Evolutionary conservation across 2,888 invertebrate genomes (phyloP), one percentile per base, ranked within the genome.

Genomic region (Apodemia duryi): DNA sequence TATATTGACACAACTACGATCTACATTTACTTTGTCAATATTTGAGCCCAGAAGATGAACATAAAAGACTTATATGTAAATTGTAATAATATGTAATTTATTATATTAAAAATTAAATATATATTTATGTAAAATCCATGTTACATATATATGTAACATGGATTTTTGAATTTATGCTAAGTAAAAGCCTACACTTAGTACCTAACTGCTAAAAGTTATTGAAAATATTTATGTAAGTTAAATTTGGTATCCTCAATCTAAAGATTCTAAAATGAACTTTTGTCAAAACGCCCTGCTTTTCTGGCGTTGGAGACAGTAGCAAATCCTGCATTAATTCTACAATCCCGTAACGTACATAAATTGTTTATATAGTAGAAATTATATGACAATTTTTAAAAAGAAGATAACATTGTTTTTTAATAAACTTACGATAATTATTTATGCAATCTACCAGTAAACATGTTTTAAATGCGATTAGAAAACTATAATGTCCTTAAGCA

Each of bases 201-300:
- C 10, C 11, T 49, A 49, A 49, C 5, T 49, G 6, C 46, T 49
- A 6, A 43, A 11, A 43, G 46, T 49, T n/a, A 49, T n/a, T n/a
- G n/a, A 49, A 49, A n/a, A 49, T 49, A 49, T 49, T 49, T 49
- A 13, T n/a, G n/a, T 49, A 49, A 49, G 49, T 6, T 49, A 49
- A n/a, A 49, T 49, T 57, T 32, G 32, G 57, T 57, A 11, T 57
- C 57, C 13, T 29, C 57, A 57, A 57, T 57, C 57, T 32, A 32
- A 57, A 57, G 6, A 10, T 32, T 57, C 57, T 29, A 32, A 32
- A 32, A 57, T 11, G 13, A 32, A 3, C 32, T 57, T 13, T 13
- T 57, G 29, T 32, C 10, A 29, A 29, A 57, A 57, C 32, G 57
- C 57, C 28, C 32, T 32, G 29, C 57, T 35, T 57, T 57, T 32